phyloP scores from a whole-genome alignment of 2,797 vertebrate species.

The Phaenicophaeus curvirostris region DNA sequence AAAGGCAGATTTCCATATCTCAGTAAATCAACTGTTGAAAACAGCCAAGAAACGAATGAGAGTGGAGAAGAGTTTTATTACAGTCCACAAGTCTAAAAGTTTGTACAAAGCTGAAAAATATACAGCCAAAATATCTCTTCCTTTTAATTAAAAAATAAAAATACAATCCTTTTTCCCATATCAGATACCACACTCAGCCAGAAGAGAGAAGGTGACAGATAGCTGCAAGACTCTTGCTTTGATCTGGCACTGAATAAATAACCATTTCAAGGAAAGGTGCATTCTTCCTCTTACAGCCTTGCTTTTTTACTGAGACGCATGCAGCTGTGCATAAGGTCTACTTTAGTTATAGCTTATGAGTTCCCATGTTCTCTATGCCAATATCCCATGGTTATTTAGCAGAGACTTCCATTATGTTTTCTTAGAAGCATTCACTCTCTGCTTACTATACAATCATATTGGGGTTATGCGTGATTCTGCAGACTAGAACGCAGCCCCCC shows the following conservation, averaged over 20 bases:
- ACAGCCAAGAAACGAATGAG: background rate
- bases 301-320: background rate
- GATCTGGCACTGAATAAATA: background rate
- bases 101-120: background rate
- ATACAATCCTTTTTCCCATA: background rate
- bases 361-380: background rate
- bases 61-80: background rate
- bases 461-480: background rate
- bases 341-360: background rate
- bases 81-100: background rate
- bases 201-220: background rate
- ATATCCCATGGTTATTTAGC: background rate
- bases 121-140: background rate
- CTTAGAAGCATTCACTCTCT: background rate
- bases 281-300: background rate
- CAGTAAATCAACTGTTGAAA: background rate
- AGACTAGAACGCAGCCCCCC: background rate
- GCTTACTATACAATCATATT: too few species aligned
- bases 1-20: background rate
- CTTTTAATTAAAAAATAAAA: background rate
- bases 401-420: too few species aligned
- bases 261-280: background rate
- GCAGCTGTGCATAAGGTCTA: background rate
- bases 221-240: background rate
- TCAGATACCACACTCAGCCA: background rate